Evolutionary conservation across 2,797 vertebrate species (phyloP).

Genomic region (Dryobates pubescens): DNA sequence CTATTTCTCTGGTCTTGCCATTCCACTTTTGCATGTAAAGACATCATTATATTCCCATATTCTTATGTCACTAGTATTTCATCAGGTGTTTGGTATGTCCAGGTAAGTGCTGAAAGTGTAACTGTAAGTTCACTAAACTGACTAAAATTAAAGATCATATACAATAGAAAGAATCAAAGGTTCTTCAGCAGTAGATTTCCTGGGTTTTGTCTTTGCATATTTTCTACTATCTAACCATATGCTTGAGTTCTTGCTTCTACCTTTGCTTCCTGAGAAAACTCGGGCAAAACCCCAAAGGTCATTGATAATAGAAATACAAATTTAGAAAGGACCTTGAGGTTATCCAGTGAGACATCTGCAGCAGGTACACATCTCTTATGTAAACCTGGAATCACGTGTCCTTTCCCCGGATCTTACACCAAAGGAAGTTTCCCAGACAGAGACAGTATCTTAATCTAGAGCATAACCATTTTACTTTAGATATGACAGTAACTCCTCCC

Average conservation of each 20-base stretch:
- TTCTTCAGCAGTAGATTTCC: not conserved
- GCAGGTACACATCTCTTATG: not conserved
- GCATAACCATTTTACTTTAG: not conserved
- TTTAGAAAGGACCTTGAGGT: not conserved
- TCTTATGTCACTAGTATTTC: not conserved
- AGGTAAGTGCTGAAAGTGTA: not conserved
- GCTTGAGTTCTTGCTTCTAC: not conserved
- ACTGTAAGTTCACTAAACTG: not conserved
- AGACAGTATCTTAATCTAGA: not conserved
- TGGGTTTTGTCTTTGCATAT: not conserved
- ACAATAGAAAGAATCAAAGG: not conserved
- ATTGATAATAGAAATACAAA: not conserved
- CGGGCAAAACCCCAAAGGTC: not conserved
- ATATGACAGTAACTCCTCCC: not conserved
- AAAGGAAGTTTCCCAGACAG: not conserved
- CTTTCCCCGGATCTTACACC: not conserved
- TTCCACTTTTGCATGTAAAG: not conserved
- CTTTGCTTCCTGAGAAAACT: not conserved
- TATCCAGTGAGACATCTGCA: not conserved
- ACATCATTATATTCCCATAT: not conserved
- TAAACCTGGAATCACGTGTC: not conserved
- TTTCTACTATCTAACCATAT: not conserved
- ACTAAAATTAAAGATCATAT: not conserved
- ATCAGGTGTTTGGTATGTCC: not conserved
- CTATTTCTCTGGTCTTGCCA: not conserved